Conservation (phyloP, 2,888 invertebrate genomes). For the Pharmacophagus antenor region DNA sequence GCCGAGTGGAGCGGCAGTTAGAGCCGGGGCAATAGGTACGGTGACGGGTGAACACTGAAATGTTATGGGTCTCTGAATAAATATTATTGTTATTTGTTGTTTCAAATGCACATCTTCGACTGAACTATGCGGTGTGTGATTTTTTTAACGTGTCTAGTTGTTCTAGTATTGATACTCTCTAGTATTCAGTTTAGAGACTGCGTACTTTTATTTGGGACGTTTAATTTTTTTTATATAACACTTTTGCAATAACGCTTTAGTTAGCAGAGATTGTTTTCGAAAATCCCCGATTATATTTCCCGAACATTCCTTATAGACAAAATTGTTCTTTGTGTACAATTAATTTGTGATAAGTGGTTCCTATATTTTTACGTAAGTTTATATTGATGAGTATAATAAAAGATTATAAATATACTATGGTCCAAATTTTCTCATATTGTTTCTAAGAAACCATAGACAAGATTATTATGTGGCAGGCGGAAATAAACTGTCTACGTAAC, state of each 20-base stretch:
- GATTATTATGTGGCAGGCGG: not conserved
- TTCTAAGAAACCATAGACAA: not conserved
- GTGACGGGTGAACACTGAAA: slow-evolving; percentile 44
- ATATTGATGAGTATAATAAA: not conserved
- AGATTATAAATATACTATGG: not conserved
- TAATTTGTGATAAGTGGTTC: slow-evolving; percentile 18
- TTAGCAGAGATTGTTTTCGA: not conserved
- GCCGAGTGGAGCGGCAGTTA: slow-evolving; percentile 81
- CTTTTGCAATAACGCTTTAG: not conserved
- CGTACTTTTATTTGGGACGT: not conserved
- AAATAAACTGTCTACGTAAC: not conserved
- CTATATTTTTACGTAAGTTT: slow-evolving; percentile 11
- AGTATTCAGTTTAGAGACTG: slow-evolving; percentile 12
- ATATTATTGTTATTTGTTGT: slow-evolving; percentile 30
- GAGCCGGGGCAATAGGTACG: slow-evolving; percentile 39
- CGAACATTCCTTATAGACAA: slow-evolving; percentile 20
- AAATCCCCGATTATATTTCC: not conserved
- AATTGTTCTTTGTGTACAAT: slow-evolving; percentile 10
- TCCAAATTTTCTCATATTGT: not conserved
- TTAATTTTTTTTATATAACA: not conserved
- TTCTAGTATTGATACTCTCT: slow-evolving; percentile 1
- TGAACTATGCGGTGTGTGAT: slow-evolving; percentile 20
- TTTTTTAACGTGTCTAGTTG: slow-evolving; percentile 17
- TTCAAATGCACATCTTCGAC: slow-evolving; percentile 20
- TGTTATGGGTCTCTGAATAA: slow-evolving; percentile 35